phyloP scores from a whole-genome alignment of 2,113 vertebrate species.

The Pelusios castaneus region DNA sequence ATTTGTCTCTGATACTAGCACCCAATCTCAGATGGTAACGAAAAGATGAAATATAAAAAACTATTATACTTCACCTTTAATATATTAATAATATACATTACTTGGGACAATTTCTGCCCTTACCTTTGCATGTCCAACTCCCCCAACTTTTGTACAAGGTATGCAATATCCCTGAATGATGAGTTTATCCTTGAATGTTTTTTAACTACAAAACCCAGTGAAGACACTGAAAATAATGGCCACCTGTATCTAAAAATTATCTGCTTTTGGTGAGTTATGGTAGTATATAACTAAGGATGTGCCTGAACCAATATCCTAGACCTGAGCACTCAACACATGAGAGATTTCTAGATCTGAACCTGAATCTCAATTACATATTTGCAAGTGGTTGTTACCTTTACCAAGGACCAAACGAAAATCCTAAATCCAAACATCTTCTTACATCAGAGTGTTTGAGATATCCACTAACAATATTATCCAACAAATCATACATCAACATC shows the following conservation, averaged over 20 bases:
- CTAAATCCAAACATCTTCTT: neutral
- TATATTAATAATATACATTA: neutral
- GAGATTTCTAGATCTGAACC: neutral
- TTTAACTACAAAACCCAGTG: neutral
- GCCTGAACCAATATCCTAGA: neutral
- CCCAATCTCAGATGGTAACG: neutral
- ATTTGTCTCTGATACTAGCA: conserved; percentile 12
- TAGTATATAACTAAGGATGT: neutral
- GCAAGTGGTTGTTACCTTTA: neutral
- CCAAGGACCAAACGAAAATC: neutral
- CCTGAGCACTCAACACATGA: neutral
- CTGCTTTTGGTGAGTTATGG: neutral
- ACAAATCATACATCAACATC: neutral
- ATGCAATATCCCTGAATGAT: neutral
- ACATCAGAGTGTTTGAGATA: neutral
- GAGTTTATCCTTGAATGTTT: neutral
- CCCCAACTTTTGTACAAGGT: neutral
- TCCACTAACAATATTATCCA: neutral
- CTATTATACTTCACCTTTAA: neutral
- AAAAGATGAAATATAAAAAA: neutral
- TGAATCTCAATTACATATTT: too few relatives aligned
- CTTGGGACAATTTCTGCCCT: neutral
- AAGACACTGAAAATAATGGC: neutral
- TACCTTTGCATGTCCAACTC: neutral
- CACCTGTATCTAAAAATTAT: neutral